Evolutionary conservation across 2,888 invertebrate genomes (phyloP).

Genomic region (Aelia acuminata): DNA sequence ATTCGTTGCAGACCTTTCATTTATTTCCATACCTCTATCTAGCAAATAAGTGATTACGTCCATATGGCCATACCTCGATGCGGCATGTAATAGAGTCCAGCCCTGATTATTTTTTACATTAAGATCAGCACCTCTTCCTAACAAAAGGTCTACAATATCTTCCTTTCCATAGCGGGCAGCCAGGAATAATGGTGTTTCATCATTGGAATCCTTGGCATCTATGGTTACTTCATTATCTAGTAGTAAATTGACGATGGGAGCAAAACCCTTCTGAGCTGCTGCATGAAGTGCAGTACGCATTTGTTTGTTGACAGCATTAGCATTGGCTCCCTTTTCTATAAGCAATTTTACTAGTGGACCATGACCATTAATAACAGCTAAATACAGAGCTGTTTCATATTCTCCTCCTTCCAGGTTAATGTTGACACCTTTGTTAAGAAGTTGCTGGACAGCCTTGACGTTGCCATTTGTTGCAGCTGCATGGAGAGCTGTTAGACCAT

Average conservation of each 20-base stretch:
- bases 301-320: background rate
- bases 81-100: slow-evolving; percentile 26
- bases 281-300: slow-evolving; percentile 25
- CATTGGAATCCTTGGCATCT: background rate
- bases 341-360: background rate
- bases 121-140: background rate
- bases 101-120: background rate
- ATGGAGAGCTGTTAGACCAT: slow-evolving; percentile 53
- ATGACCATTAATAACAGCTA: background rate
- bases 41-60: background rate
- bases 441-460: slow-evolving; percentile 62
- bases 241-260: slow-evolving; percentile 6
- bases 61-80: background rate
- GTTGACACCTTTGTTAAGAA: slow-evolving; percentile 63
- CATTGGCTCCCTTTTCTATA: slow-evolving; percentile 10
- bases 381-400: background rate
- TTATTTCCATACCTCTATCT: slow-evolving; percentile 5
- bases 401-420: background rate
- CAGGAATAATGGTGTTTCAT: background rate
- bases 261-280: background rate
- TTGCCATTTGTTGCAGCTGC: slow-evolving; percentile 64
- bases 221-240: background rate
- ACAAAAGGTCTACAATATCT: background rate
- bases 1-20: background rate
- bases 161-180: background rate